phyloP scores from a whole-genome alignment of 1,140 invertebrate species.

The Cyclina sinensis region DNA sequence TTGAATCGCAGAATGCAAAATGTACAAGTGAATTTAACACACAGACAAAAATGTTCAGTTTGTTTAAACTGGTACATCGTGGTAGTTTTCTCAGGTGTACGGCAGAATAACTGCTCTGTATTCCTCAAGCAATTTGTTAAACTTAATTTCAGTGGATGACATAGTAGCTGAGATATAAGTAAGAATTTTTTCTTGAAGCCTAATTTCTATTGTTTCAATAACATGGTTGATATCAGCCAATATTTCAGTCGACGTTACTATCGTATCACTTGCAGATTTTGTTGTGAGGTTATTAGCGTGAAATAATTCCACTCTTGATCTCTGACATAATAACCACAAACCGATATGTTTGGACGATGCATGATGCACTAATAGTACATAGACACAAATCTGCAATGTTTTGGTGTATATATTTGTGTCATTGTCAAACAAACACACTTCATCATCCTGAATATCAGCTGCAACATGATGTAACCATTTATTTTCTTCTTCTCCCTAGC shows the following conservation, averaged over 20 bases:
- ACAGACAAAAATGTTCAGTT: conserved; percentile 36
- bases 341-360: conserved; percentile 13
- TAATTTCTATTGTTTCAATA: not conserved
- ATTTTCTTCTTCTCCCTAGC: conserved; percentile 3
- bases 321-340: conserved; percentile 26
- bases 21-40: conserved; percentile 39
- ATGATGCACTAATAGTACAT: conserved; percentile 3
- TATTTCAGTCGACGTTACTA: conserved; percentile 17
- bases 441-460: conserved; percentile 1
- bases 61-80: not conserved
- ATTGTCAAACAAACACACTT: not conserved
- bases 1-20: conserved; percentile 17
- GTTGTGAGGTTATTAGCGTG: conserved; percentile 17
- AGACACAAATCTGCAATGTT: conserved; percentile 23
- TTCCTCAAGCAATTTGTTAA: conserved; percentile 33
- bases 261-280: conserved; percentile 29
- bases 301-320: conserved; percentile 20
- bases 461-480: not conserved
- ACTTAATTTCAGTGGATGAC: conserved; percentile 38
- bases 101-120: conserved; percentile 23
- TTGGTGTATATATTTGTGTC: not conserved
- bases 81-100: conserved; percentile 18
- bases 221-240: conserved; percentile 31
- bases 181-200: conserved; percentile 16
- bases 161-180: conserved; percentile 41